Base-by-base conservation (phyloP, 53 echinoderm and acorn worm species). In the Holothuria leucospilota region DNA sequence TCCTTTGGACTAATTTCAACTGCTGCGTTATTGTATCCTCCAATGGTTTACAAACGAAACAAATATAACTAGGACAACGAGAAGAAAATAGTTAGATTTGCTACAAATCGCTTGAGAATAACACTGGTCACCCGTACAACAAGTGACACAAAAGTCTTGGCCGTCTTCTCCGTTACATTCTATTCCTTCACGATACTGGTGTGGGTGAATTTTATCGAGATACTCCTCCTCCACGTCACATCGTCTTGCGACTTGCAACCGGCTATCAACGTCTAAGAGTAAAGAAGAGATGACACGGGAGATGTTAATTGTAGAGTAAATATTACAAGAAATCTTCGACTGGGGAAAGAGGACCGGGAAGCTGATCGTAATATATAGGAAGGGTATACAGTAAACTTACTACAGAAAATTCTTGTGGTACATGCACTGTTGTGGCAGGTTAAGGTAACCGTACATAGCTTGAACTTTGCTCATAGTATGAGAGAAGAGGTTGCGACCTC, bases 41-140 rank as follows among this genome's bases (percentile, higher is more conserved):
- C 56, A 56, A 56, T 56, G 56, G 16, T 56, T 56, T 56, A 56
- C 56, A 56, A 56, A 56, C 8, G 56, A 9, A 16, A 16, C 56
- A 56, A 56, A 15, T 56, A 56, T 56, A 56, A 56, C 56, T 56
- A 56, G 18, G 8, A 56, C 56, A 56, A 56, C 56, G 56, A 56
- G 56, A 9, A 56, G 56, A 16, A 16, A 56, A 56, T 56, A 56
- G 28, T 75, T 75, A 75, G 52, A 75, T 53, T 75, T 75, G 75
- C 39, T 75, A 75, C 75, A 75, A 75, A 28, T 75, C 75, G 75
- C 25, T 51, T n/a, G 51, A 40, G 75, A 75, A 53, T 71, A 41
- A 20, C 75, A 75, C 2, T 75, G 7, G 11, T 75, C 51, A 46
- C 75, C 75, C 6, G 25, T 42, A 52, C 75, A 75, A 23, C 75